Evolutionary conservation across 2,888 invertebrate species (phyloP), one percentile per base, ranked within the genome.

Genomic region (Acheta domesticus): DNA sequence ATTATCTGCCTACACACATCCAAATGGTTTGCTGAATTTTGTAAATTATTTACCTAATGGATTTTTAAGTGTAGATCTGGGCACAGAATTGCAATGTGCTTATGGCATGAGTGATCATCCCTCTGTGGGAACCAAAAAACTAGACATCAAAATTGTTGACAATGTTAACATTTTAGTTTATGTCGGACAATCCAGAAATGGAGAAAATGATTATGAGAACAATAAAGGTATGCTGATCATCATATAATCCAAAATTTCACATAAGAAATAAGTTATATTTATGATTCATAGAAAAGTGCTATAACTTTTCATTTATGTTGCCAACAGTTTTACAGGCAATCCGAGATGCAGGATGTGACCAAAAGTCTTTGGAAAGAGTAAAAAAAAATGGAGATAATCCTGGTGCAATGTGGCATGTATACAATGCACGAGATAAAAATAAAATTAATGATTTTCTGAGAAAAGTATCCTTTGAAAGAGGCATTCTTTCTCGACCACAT

Each of bases 21-120:
- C 62, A 62, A 62, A 62, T 62, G 62, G 62, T n/a, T n/a, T 62
- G 62, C n/a, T 62, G 62, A 62, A 62, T 62, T 62, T 62, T 62
- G 62, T n/a, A 8, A 62, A 62, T 62, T 62, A 62, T 62, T 62
- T 62, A 62, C 62, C 62, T 62, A n/a, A 16, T 62, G 62, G 62
- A 19, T 62, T 62, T 62, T 14, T 62, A n/a, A 62, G 11, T 62
- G 62, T 19, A n/a, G n/a, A 14, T 19, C 14, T 62, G n/a, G 12
- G 62, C 8, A 62, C 62, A 62, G n/a, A n/a, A 62, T 62, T 62
- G n/a, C 62, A 62, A 14, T 62, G 62, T 62, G 62, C 62, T 62
- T 62, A 62, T 62, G 62, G 62, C 14, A 19, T n/a, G 4, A 19
- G 14, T 19, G 16, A 19, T 62, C 62, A n/a, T 62, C n/a, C 14